Evolutionary conservation across 2,797 vertebrate genomes (phyloP), one percentile per base, ranked within the genome.

Genomic region (Anableps anableps): DNA sequence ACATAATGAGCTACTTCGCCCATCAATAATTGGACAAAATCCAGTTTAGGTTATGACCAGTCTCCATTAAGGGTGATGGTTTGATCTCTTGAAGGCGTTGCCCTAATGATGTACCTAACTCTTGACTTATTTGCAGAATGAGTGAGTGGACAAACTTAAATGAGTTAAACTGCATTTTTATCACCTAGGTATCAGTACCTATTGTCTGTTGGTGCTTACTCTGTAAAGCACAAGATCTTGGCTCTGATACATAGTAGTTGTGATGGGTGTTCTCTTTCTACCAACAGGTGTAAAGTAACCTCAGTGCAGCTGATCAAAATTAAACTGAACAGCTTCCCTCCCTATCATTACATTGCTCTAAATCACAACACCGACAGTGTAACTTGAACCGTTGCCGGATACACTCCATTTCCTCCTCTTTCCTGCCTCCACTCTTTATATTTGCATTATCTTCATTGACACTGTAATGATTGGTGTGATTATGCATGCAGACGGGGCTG

Each of bases 391-490:
- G 1, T 83, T 86, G 26, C 58, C 43, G 72, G 79, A 77, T 75
- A 9, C 78, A 77, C 58, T 79, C 48, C 19, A 74, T 77, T 86
- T 86, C 79, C 75, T 82, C 81, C 53, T 87, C 89, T 77, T 86
- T 83, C 76, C 90, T 89, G 81, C 91, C 86, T 92, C 92, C 92
- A 79, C 92, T 94, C 91, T 92, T 94, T 92, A 92, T 94, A 95
- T 95, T 96, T 95, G 95, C 90, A 93, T 92, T 89, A 94, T 95
- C 83, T 77, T 92, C 93, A 94, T 91, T 95, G 95, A 95, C 94
- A 95, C 92, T 89, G 90, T 94, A 96, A 95, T 96, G 95, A 96
- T 95, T 71, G 93, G 94, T 94, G 93, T 89, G 94, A 95, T 95
- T 95, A 95, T 96, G 95, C 94, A 94, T 95, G 94, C 92, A 91